A percentile compares a stretch with the other conserved stretches of the same genome.
Conservation (phyloP, 2,797 vertebrate species). For the Erpetoichthys calabaricus region DNA sequence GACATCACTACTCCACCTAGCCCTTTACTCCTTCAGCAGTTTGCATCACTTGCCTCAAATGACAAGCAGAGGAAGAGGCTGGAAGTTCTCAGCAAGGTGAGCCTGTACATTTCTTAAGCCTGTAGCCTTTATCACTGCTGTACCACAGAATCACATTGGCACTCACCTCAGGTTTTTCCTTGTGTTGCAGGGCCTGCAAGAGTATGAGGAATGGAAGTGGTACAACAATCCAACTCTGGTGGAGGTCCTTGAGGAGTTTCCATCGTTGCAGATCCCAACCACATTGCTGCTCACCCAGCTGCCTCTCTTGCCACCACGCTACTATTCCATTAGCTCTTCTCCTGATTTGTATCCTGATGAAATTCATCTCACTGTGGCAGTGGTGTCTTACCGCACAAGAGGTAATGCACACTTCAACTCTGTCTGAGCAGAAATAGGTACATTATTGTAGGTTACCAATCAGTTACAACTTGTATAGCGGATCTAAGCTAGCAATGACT, state of each 20-base stretch:
- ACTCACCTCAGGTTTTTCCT: constrained; percentile 38
- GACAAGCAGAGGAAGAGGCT: constrained; percentile 83
- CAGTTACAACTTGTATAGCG: no score
- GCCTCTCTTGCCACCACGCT: constrained; percentile 82
- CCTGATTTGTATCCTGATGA: constrained; percentile 75
- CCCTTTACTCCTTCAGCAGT: constrained; percentile 83
- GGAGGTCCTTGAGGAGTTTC: constrained; percentile 90
- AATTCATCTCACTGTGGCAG: constrained; percentile 90
- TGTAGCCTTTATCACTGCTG: neutral
- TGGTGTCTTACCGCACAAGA: constrained; percentile 81
- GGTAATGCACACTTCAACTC: constrained; percentile 37
- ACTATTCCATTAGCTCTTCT: constrained; percentile 97
- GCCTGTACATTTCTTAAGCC: neutral
- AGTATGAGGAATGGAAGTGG: constrained; percentile 98
- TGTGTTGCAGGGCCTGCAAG: constrained; percentile 75
- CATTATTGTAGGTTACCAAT: no score
- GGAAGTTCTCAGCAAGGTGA: constrained; percentile 88
- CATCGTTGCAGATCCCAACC: constrained; percentile 82
- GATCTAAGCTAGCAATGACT: no score
- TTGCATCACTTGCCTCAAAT: constrained; percentile 74
- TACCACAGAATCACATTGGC: constrained; percentile 14
- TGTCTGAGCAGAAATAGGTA: no score
- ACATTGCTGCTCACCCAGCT: constrained; percentile 89
- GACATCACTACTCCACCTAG: constrained; percentile 92
- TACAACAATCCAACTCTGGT: constrained; percentile 84